phyloP scores from a whole-genome alignment of 2,113 vertebrate genomes.

The Numenius arquata region DNA sequence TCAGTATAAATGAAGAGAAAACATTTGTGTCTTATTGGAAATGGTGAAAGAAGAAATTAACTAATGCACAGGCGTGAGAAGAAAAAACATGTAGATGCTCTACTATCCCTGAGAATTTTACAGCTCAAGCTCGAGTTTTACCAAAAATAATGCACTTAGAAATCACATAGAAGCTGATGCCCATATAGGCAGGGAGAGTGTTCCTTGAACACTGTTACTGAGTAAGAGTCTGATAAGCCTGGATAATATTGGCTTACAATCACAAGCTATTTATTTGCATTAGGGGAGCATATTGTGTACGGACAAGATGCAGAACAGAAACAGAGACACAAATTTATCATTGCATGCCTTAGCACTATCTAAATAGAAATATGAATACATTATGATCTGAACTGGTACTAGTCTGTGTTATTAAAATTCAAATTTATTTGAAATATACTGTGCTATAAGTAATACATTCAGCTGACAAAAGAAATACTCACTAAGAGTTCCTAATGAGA shows the following conservation, averaged over 20 bases:
- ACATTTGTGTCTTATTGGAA: not conserved
- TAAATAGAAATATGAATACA: not conserved
- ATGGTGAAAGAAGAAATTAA: not conserved
- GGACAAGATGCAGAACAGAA: not conserved
- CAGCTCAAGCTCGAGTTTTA: not conserved
- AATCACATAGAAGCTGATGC: not conserved
- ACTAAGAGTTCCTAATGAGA: not conserved
- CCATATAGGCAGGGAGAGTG: not conserved
- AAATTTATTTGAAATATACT: not conserved
- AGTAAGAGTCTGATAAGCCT: not conserved
- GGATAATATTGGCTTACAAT: not conserved
- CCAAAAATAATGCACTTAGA: not conserved
- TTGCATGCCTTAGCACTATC: not conserved
- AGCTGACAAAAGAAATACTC: not conserved
- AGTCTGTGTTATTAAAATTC: not conserved
- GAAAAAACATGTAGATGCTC: not conserved
- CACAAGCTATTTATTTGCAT: not conserved
- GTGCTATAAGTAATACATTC: not conserved
- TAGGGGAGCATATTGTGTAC: not conserved
- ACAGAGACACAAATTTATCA: not conserved
- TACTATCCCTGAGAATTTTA: not conserved
- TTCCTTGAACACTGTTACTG: not conserved
- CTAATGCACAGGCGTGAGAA: not conserved
- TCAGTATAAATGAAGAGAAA: not conserved
- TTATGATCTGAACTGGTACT: not conserved